phyloP scores from a whole-genome alignment of 2,797 vertebrate genomes.

The Buceros bicornis region DNA sequence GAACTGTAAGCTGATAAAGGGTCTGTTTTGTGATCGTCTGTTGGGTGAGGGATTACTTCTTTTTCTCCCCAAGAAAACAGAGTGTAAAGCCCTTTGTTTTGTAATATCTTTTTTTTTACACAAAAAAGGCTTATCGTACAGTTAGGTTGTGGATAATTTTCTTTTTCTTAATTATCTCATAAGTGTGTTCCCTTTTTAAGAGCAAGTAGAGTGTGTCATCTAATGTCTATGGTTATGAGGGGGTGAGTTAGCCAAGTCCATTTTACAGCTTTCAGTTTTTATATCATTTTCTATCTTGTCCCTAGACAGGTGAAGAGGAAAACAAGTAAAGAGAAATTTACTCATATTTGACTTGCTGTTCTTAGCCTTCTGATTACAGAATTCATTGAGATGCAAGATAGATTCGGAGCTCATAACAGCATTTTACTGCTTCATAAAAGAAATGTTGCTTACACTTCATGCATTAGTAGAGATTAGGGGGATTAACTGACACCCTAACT shows the following conservation, averaged over 20 bases:
- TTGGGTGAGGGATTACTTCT: not conserved
- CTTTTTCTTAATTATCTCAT: not conserved
- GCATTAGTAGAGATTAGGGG: slow-evolving; percentile 57
- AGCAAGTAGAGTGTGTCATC: not conserved
- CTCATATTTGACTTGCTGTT: slow-evolving; percentile 46
- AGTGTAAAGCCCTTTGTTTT: not conserved
- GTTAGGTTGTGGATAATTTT: not conserved
- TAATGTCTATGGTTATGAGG: not conserved
- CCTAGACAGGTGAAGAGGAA: not conserved
- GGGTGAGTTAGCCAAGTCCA: not conserved
- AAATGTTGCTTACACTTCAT: slow-evolving; percentile 44
- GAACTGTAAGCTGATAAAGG: fast-evolving
- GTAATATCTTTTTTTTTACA: not conserved
- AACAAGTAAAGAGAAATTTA: slow-evolving; percentile 41
- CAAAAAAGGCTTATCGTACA: not conserved
- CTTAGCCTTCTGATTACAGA: slow-evolving; percentile 71
- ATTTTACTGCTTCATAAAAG: slow-evolving; percentile 72
- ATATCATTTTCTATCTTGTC: not conserved
- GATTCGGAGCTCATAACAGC: slow-evolving; percentile 63
- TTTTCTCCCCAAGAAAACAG: not conserved
- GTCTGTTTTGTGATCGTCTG: not conserved
- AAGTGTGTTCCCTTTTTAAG: not conserved
- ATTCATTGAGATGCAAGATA: slow-evolving; percentile 62
- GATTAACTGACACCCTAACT: slow-evolving; percentile 56
- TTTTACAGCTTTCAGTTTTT: not conserved